These are phyloP conservation scores for Apotomis betuletana DNA, from an alignment of 2,888 invertebrate species.

Conservation along the genomic window DNA sequence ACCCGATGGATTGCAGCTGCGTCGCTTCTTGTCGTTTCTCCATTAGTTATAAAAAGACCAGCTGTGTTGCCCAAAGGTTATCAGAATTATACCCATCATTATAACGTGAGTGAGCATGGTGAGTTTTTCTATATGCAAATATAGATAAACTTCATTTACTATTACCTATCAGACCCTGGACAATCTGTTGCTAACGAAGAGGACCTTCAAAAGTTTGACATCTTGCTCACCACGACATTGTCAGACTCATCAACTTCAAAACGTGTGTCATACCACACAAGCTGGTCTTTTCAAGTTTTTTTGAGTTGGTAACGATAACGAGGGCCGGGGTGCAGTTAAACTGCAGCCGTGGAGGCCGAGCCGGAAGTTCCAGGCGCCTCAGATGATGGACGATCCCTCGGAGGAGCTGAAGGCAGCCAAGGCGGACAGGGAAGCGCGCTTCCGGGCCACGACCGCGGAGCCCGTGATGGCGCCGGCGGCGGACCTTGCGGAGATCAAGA, in stretches of 20 bases:
- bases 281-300: slow-evolving; percentile 34
- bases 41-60: slow-evolving; percentile 59
- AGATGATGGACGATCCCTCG: slow-evolving; percentile 83
- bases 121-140: not conserved
- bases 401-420: slow-evolving; percentile 85
- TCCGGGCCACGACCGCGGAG: slow-evolving; percentile 80
- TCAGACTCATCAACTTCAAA: slow-evolving; percentile 4
- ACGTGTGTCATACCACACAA: not conserved
- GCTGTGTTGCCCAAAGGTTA: slow-evolving; percentile 46
- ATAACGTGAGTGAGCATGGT: not conserved
- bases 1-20: slow-evolving; percentile 54
- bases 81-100: not conserved
- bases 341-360: slow-evolving; percentile 87
- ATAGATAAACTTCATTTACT: too few species aligned
- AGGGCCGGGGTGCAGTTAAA: slow-evolving; percentile 82
- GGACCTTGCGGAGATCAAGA: slow-evolving; percentile 80
- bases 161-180: not conserved
- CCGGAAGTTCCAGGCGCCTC: slow-evolving; percentile 86
- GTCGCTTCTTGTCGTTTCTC: slow-evolving; percentile 62
- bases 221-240: not conserved
- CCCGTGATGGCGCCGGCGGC: slow-evolving; percentile 78
- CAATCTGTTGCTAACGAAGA: not conserved
- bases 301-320: slow-evolving; percentile 54
- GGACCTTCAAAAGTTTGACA: not conserved
- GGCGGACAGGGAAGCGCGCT: slow-evolving; percentile 84